Evolutionary conservation across 2,113 vertebrate genomes (phyloP), one percentile per base, ranked within the genome.

Genomic region (Scomber scombrus): DNA sequence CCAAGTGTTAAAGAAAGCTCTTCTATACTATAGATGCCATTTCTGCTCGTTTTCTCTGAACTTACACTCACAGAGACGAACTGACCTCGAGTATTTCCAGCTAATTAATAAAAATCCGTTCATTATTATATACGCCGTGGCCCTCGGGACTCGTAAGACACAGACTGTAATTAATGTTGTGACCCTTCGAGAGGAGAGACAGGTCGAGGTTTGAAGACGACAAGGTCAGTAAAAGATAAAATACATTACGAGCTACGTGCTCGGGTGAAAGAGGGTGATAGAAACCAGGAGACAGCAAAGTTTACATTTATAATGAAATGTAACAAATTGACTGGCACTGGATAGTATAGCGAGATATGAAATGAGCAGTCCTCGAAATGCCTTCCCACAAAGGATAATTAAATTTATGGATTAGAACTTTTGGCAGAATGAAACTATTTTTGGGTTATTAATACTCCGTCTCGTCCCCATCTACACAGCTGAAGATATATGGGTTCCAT

Each of bases 401-500:
- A 63, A 52, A 87, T 87, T 84, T 84, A 89, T 87, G 47, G 76
- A 86, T 75, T 64, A 52, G 46, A 80, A 31, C 75, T 14, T 31
- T 75, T 63, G n/a, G 54, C 46, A 23, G 70, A 29, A 68, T 71
- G 45, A 63, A 65, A 71, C 84, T 88, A 88, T 86, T 91, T 83
- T 56, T 19, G 75, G 88, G 51, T 57, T 29, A 85, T 85, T 87
- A 75, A 89, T 87, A 82, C 66, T 70, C 72, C 47, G 40, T 54
- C 49, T 71, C 62, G 11, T 81, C 51, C 67, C 26, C 50, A 80
- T 68, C 68, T 34, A 40, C 71, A 64, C 61, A 68, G 65, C 63
- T 45, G 60, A 79, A 82, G 83, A 92, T 65, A 3, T 29, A 84
- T 72, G 60, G 47, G 47, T 45, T 78, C 81, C 57, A 58, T 13